Evolutionary conservation across 2,797 vertebrate species (phyloP), one percentile per base, ranked within the genome.

Genomic region (Remorina albescens): DNA sequence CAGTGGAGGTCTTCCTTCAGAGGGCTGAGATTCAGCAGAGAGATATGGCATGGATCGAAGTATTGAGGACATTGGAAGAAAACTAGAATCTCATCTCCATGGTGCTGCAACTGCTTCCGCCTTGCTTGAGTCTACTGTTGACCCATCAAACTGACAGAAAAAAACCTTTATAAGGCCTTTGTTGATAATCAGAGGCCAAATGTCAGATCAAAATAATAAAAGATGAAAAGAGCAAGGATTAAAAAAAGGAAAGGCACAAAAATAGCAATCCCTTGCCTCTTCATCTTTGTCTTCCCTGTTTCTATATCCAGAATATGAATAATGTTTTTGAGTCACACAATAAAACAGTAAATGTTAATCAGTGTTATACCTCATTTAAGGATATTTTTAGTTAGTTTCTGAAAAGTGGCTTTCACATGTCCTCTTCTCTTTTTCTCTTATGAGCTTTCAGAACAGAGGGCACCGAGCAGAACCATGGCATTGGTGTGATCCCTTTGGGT

Each of bases 401-500:
- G 50, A 67, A 47, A 53, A 44, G 30, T 23, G 30, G 8, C 73
- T 65, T 44, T 61, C 55, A 59, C 46, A 18, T 39, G 26, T 41
- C 42, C 28, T 16, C 16, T 30, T 53, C 58, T 39, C 15, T 26
- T 19, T 34, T 67, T 46, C 51, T 18, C 16, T 53, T 72, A 39
- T 37, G 49, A 61, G 58, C 53, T 46, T 67, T 76, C 18, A 44
- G 57, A 58, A 59, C 18, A 28, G 42, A 54, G 69, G 67, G 64
- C 41, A 9, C 36, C 80, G 49, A 84, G 80, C 65, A 80, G 79
- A 76, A 68, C 41, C 47, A 21, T 41, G 67, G 77, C 37, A n/a
- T 90, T 85, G 61, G 78, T 81, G 82, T 75, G 71, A 75, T 78
- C 75, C 80, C 80, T 30, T 44, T 59, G 71, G 74, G 67, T 28